These are phyloP conservation scores for Leucoraja erinaceus DNA, from an alignment of 2,113 vertebrate genomes.

Conservation along the genomic window DNA sequence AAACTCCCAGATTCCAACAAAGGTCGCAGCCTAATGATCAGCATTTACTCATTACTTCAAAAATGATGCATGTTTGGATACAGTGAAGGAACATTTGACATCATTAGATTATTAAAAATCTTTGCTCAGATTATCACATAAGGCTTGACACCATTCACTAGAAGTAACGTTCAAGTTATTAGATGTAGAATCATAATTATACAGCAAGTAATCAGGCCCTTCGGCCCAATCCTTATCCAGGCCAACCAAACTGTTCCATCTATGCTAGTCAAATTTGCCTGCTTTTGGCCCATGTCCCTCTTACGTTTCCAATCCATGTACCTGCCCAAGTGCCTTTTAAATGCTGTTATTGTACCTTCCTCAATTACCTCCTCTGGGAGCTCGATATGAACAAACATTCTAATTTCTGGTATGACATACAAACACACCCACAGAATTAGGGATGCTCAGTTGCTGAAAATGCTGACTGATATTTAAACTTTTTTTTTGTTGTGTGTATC, in stretches of 20 bases:
- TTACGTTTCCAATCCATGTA: too few relatives aligned
- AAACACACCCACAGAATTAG: neutral
- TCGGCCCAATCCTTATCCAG: too few relatives aligned
- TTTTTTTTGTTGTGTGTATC: neutral
- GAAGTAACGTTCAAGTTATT: neutral
- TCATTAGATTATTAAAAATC: neutral
- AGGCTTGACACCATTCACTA: neutral
- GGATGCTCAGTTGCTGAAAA: neutral
- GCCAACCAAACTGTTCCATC: too few relatives aligned
- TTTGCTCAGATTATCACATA: neutral
- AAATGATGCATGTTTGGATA: neutral
- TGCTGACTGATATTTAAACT: neutral
- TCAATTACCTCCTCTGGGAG: too few relatives aligned
- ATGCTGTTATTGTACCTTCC: too few relatives aligned
- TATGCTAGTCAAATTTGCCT: too few relatives aligned
- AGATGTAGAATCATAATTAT: too few relatives aligned
- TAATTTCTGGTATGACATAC: neutral
- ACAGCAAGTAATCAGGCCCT: too few relatives aligned
- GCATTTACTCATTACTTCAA: neutral
- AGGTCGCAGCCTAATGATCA: neutral
- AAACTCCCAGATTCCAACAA: neutral
- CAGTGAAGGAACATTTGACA: neutral
- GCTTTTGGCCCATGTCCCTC: too few relatives aligned
- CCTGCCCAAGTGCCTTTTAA: too few relatives aligned
- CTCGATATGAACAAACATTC: neutral